Conservation (phyloP, 2,797 vertebrate genomes). For the Gastrophryne carolinensis region DNA sequence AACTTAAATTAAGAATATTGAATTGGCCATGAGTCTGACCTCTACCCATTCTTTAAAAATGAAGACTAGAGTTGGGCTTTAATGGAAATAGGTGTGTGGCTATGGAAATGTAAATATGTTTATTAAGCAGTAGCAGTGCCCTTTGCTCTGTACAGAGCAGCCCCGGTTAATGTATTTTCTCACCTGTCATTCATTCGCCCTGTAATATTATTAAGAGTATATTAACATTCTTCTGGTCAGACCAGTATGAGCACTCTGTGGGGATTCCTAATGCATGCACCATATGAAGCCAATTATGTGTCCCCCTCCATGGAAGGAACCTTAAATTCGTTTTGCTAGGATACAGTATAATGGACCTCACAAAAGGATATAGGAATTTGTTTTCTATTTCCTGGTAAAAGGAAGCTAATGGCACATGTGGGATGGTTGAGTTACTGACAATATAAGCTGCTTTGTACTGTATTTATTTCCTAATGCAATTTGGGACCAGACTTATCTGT, state of each 20-base stretch:
- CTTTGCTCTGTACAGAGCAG: background rate
- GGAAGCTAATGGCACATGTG: background rate
- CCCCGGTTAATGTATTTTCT: background rate
- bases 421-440: background rate
- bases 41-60: too few species aligned
- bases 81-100: too few species aligned
- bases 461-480: background rate
- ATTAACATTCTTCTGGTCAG: conserved; percentile 28
- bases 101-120: background rate
- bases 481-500: background rate
- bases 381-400: conserved; percentile 18
- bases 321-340: conserved; percentile 27
- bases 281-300: conserved; percentile 40
- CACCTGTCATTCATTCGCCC: conserved; percentile 14
- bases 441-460: background rate
- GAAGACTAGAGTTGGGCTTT: too few species aligned
- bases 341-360: conserved; percentile 35
- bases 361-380: conserved; percentile 23
- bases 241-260: background rate
- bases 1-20: too few species aligned
- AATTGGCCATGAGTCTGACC: too few species aligned
- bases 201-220: conserved; percentile 11
- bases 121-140: background rate
- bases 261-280: background rate
- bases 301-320: conserved; percentile 22